These are phyloP conservation scores for Ophiothrix spiculata DNA, from an alignment of 35 echinoderm and acorn worm species.

Conservation along the genomic window DNA sequence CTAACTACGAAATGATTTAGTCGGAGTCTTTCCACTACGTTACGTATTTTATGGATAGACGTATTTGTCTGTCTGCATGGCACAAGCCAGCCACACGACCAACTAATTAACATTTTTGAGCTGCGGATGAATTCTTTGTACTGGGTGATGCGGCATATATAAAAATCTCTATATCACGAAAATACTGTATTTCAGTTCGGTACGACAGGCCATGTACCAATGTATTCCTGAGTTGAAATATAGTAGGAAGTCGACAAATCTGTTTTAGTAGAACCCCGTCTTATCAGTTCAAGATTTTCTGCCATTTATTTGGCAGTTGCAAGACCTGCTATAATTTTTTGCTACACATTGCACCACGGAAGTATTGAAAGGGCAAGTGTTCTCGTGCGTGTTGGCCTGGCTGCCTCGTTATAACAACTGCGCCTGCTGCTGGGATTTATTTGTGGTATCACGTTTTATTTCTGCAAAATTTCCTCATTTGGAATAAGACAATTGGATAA, in stretches of 20 bases:
- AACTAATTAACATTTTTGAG: background rate
- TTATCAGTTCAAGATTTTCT: background rate
- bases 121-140: background rate
- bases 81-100: background rate
- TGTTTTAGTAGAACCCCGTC: background rate
- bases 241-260: background rate
- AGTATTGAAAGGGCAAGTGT: background rate
- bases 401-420: background rate
- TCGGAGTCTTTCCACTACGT: too few species aligned
- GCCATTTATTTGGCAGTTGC: background rate
- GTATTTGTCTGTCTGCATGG: too few species aligned
- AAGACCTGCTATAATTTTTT: background rate
- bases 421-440: background rate
- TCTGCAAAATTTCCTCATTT: background rate
- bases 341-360: background rate
- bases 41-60: background rate
- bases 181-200: background rate
- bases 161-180: background rate
- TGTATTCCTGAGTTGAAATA: background rate
- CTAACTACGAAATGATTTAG: too few species aligned
- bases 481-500: conserved; percentile 11
- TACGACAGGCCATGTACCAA: background rate
- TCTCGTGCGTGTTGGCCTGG: background rate
- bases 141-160: background rate
- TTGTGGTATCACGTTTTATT: background rate